Percentiles rank a stretch among this genome's conserved stretches.
phyloP scores from a whole-genome alignment of 2,113 vertebrate genomes.

The Myotis davidii region DNA sequence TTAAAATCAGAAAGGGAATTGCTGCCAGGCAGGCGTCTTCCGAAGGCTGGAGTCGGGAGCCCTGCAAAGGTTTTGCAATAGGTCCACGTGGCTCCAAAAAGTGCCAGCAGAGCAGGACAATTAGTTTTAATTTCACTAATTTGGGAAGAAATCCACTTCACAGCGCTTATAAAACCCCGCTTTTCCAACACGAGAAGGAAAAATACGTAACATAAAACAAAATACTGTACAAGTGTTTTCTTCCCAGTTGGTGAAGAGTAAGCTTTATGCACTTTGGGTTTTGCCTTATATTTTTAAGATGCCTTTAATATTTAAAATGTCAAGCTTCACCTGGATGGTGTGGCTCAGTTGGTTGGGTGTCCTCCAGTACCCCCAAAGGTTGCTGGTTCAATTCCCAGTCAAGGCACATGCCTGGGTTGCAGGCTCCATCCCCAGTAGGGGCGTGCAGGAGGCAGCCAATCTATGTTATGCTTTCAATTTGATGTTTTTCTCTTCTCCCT shows the following conservation, averaged over 20 bases:
- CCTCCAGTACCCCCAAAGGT: background rate
- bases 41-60: background rate
- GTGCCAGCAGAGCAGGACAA: constrained; percentile 1
- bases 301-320: constrained; percentile 49
- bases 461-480: background rate
- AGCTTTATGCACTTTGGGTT: background rate
- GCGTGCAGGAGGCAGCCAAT: background rate
- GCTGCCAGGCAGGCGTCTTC: background rate
- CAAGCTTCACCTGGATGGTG: constrained; percentile 35
- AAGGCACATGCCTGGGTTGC: background rate
- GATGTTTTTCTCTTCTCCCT: background rate
- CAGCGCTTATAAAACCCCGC: background rate
- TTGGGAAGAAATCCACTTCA: constrained; percentile 49
- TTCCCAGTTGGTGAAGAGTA: background rate
- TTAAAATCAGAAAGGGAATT: constrained; percentile 35
- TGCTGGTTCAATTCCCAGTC: background rate
- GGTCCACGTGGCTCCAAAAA: background rate
- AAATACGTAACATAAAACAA: constrained; percentile 21
- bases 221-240: background rate
- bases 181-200: constrained; percentile 16
- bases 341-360: background rate
- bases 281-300: background rate
- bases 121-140: constrained; percentile 48
- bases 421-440: background rate
- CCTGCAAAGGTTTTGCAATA: background rate